Conservation (phyloP, 2,113 vertebrate genomes). For the Pycnonotus jocosus region DNA sequence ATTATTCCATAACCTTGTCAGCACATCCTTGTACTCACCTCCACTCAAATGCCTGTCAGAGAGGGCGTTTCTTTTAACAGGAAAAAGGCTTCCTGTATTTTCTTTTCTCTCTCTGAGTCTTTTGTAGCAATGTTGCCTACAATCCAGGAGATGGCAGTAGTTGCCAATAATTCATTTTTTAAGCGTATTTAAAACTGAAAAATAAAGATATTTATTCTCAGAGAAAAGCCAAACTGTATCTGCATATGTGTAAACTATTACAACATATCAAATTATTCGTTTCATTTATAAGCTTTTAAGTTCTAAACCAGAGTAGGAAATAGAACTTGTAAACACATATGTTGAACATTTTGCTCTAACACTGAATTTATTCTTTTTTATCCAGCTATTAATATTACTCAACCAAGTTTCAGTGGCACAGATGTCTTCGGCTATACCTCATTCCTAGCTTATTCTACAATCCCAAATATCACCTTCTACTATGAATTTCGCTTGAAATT, state of each 20-base stretch:
- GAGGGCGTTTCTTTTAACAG: neutral
- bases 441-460: constrained; percentile 76
- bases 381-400: constrained; percentile 79
- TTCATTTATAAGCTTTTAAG: neutral
- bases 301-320: neutral
- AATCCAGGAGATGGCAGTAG: constrained; percentile 54
- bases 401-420: constrained; percentile 77
- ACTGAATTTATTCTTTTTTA: neutral
- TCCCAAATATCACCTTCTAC: constrained; percentile 73
- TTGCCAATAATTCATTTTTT: neutral
- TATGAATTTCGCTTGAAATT: constrained; percentile 85
- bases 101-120: neutral
- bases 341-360: neutral
- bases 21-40: neutral
- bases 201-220: neutral
- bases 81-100: neutral
- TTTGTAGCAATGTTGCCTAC: neutral
- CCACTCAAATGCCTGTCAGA: neutral
- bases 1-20: neutral
- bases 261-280: neutral
- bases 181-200: neutral
- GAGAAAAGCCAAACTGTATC: neutral
- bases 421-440: constrained; percentile 82
- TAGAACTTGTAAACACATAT: neutral
- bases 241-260: neutral